Evolutionary conservation across 2,797 vertebrate genomes (phyloP), one percentile per base, ranked within the genome.

Genomic region (Lindbergichthys nudifrons): DNA sequence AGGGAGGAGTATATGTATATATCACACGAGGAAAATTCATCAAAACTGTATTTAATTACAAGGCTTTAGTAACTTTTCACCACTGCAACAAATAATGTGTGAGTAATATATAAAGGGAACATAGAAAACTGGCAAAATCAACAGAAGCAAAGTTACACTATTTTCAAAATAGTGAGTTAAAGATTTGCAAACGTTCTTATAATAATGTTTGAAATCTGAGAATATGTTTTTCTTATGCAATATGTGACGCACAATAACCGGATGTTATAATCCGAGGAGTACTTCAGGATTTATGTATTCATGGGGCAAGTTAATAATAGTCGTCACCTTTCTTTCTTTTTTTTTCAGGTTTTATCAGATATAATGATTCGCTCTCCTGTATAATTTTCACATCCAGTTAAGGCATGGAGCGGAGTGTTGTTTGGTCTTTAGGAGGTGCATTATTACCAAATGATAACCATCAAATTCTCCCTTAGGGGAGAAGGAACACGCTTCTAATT

Each of bases 381-480:
- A 90, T 93, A 91, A 93, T 92, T 90, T 89, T 76, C 87, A 75
- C 84, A 87, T 88, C 77, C 74, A 12, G 77, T 87, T 87, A 78
- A 79, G 78, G 76, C 84, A 63, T 52, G 78, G 77, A 84, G 78
- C 76, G 70, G 74, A 84, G 75, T 88, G 88, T 89, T 88, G 90
- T 88, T 91, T 92, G 91, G 90, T 91, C 88, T 92, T 93, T 80
- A 87, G 92, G 92, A 90, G 88, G 72, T 88, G 88, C 77, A 91
- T 92, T 88, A 93, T 89, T 86, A 91, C 90, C 88, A 90, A 89
- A 88, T 89, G 83, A 92, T 88, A 91, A 90, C 84, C 87, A 92
- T 90, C 83, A 87, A 77, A 85, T 65, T 73, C 65, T 45, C 70
- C 85, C 90, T 84, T 78, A 26, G 75, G 90, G 90, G 85, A 86